A percentile compares a stretch with the other conserved stretches of the same genome.
phyloP scores from a whole-genome alignment of 2,888 invertebrate genomes.

The Drosophila antonietae region DNA sequence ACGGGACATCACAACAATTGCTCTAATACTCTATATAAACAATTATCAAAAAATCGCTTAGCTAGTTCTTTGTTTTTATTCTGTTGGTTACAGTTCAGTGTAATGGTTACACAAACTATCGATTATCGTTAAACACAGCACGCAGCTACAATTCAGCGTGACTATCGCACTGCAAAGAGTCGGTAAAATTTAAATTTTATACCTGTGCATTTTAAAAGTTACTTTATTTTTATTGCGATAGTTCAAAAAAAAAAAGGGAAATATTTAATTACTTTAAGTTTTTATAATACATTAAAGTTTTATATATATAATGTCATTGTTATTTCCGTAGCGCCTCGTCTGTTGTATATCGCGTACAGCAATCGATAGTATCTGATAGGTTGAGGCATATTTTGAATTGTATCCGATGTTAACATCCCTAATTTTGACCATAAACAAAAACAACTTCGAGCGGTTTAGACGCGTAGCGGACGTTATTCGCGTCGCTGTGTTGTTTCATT shows the following conservation, averaged over 20 bases:
- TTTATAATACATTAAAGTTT: not conserved
- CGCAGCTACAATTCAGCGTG: not conserved
- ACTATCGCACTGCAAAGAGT: not conserved
- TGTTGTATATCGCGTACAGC: too few species aligned
- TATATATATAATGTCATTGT: not conserved
- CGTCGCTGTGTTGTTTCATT: constrained; percentile 39
- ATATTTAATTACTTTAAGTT: not conserved
- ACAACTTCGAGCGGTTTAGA: constrained; percentile 51
- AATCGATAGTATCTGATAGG: constrained; percentile 18
- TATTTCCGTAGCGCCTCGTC: not conserved
- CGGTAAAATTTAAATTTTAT: not conserved
- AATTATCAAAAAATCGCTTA: not conserved
- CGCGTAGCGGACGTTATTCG: constrained; percentile 58
- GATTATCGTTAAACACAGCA: not conserved
- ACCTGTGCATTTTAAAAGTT: not conserved
- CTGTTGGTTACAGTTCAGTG: constrained; percentile 25
- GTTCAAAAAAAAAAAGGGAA: not conserved
- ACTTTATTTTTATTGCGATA: too few species aligned
- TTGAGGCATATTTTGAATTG: constrained; percentile 7
- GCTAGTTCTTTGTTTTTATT: constrained; percentile 22
- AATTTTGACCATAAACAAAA: constrained; percentile 55
- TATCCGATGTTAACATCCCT: constrained; percentile 37
- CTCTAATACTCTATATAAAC: not conserved
- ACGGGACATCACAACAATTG: constrained; percentile 61
- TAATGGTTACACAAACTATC: constrained; percentile 3